A percentile compares a stretch with the other conserved stretches of the same genome.
Conservation (phyloP, 2,888 invertebrate genomes). For the Trisateles emortualis region DNA sequence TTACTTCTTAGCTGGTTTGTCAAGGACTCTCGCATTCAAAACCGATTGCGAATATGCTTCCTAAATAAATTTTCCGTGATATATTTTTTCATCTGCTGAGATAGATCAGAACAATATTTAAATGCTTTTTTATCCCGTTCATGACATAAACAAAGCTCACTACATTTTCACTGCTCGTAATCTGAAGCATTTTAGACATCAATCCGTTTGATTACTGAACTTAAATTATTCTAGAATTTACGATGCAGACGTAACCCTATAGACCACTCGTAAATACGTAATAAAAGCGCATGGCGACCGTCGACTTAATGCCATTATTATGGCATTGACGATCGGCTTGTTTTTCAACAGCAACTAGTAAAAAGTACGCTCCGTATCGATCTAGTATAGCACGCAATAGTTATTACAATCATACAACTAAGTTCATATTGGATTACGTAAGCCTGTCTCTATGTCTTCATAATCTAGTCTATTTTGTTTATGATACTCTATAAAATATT, state of each 20-base stretch:
- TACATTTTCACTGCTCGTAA: slow-evolving; percentile 2
- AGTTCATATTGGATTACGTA: not conserved
- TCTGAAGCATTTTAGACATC: slow-evolving; percentile 5
- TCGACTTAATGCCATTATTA: slow-evolving; percentile 20
- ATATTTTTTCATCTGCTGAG: too few relatives aligned
- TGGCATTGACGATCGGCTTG: slow-evolving; percentile 16
- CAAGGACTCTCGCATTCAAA: too few relatives aligned
- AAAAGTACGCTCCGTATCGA: not conserved
- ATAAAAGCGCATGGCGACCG: slow-evolving; percentile 21
- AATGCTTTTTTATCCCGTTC: not conserved
- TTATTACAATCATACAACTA: not conserved
- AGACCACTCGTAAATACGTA: slow-evolving; percentile 29
- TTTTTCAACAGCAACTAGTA: not conserved
- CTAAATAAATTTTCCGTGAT: too few relatives aligned
- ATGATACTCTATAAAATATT: slow-evolving; percentile 1
- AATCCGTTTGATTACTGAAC: slow-evolving; percentile 6
- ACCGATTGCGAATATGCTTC: too few relatives aligned
- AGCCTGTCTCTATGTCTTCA: not conserved
- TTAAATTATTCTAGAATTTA: slow-evolving; percentile 11
- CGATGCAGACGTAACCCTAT: slow-evolving; percentile 6
- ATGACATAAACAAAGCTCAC: not conserved
- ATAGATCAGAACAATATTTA: not conserved
- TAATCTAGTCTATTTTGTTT: slow-evolving; percentile 1
- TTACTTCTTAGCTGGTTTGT: too few relatives aligned
- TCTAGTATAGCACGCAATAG: not conserved